Conservation (phyloP, 2,797 vertebrate species). For the Hoplostethus atlanticus region DNA sequence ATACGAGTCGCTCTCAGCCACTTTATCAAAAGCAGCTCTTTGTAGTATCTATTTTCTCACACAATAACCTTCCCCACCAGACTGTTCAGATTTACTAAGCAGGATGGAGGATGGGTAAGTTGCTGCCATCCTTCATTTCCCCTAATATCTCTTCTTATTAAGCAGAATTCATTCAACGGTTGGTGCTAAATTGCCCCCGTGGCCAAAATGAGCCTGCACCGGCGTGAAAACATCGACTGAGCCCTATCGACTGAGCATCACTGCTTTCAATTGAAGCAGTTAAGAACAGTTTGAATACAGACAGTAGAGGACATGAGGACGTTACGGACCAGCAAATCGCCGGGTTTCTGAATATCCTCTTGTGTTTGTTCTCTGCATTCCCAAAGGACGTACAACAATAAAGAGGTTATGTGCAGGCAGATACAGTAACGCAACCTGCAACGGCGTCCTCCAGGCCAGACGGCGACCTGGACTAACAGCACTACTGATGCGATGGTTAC, state of each 20-base stretch:
- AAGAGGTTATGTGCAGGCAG: conserved; percentile 31
- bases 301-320: not conserved
- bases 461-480: too few species aligned
- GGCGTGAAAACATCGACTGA: conserved; percentile 48
- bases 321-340: conserved; percentile 42
- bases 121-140: conserved; percentile 8
- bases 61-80: too few species aligned
- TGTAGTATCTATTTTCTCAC: too few species aligned
- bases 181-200: conserved; percentile 48
- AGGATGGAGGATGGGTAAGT: too few species aligned
- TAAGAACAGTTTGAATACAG: conserved; percentile 51
- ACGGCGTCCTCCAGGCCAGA: too few species aligned
- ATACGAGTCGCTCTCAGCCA: too few species aligned
- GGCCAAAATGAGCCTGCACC: conserved; percentile 43
- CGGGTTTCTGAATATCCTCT: conserved; percentile 24
- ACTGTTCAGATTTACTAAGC: too few species aligned
- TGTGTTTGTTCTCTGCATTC: conserved; percentile 20
- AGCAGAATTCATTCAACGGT: conserved; percentile 24
- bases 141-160: conserved; percentile 4
- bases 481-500: too few species aligned
- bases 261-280: conserved; percentile 51
- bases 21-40: too few species aligned
- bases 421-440: not conserved
- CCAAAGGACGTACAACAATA: not conserved
- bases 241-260: conserved; percentile 59